Evolutionary conservation across 2,888 invertebrate species (phyloP), one percentile per base, ranked within the genome.

Genomic region (Argyresthia albistria): DNA sequence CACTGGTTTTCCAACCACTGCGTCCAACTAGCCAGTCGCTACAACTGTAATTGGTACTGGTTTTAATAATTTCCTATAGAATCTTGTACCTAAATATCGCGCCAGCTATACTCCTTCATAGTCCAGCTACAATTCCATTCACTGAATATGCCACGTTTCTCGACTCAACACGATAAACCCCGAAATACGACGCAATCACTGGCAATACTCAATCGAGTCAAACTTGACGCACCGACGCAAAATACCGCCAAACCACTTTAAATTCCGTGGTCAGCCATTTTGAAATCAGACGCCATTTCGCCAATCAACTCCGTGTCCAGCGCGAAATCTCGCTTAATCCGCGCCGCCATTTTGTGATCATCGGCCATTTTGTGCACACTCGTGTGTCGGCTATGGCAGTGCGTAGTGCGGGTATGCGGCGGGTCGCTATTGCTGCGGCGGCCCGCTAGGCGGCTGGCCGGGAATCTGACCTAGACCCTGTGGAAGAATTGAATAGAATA

Each of bases 381-480:
- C 39, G 39, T 11, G 54, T 51, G 37, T 52, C 51, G 43, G 54
- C 53, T 56, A 61, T 54, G 58, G 60, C 62, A 63, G 67, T 59
- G 71, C 65, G 70, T 62, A 63, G 60, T 50, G 53, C 14, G 56
- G 58, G 60, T 61, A 65, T 62, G 61, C 64, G 63, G 66, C 68
- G 69, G 63, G 71, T 70, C 80, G 88, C 84, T 88, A 87, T 81
- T 87, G 87, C 55, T 76, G 83, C 65, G 82, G 75, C 36, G 73
- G 72, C 11, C 80, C 82, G 55, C 76, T 59, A 14, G 86, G 84
- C 9, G 86, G 87, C 60, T 79, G 84, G 0, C 83, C 84, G 1
- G 83, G 80, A 46, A 84, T 66, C 54, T 79, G 86, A 47, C 86
- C 82, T 76, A 88, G 72, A 62, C 87, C 87, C 80, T 88, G 72